Conservation (phyloP, 2,113 vertebrate species). For the Caloenas nicobarica region DNA sequence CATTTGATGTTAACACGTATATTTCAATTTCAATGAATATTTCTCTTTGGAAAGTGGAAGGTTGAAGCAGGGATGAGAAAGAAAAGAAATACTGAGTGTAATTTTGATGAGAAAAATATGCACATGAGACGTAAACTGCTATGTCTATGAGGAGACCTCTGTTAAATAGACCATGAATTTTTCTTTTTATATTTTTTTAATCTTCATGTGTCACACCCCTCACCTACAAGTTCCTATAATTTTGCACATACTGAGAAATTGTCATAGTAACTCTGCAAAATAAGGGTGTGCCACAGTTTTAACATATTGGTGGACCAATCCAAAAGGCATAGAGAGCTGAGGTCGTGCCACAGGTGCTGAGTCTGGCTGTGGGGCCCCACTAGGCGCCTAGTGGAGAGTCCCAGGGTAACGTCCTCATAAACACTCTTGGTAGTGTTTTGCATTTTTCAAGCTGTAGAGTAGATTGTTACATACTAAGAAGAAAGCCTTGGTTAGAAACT, state of each 20-base stretch:
- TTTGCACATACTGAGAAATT: neutral
- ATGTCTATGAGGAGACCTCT: neutral
- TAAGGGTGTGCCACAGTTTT: too few relatives aligned
- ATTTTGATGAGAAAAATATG: neutral
- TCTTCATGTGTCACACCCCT: neutral
- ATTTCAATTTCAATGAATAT: neutral
- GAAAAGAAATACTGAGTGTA: neutral
- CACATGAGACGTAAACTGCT: neutral
- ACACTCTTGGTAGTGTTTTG: neutral
- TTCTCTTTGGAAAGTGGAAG: neutral
- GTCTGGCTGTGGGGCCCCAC: too few relatives aligned
- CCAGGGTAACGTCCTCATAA: neutral
- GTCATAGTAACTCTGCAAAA: neutral
- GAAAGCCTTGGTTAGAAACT: neutral
- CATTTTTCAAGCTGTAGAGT: neutral
- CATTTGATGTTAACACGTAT: rapidly evolving
- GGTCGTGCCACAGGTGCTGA: too few relatives aligned
- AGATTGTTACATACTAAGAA: too few relatives aligned
- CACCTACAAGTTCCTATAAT: neutral
- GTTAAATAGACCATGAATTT: neutral
- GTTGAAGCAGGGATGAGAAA: neutral
- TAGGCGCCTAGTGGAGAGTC: neutral
- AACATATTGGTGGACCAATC: too few relatives aligned
- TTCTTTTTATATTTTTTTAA: neutral
- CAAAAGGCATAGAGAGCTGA: neutral